Evolutionary conservation across 2,113 vertebrate genomes (phyloP).

Genomic region (Hipposideros armiger): DNA sequence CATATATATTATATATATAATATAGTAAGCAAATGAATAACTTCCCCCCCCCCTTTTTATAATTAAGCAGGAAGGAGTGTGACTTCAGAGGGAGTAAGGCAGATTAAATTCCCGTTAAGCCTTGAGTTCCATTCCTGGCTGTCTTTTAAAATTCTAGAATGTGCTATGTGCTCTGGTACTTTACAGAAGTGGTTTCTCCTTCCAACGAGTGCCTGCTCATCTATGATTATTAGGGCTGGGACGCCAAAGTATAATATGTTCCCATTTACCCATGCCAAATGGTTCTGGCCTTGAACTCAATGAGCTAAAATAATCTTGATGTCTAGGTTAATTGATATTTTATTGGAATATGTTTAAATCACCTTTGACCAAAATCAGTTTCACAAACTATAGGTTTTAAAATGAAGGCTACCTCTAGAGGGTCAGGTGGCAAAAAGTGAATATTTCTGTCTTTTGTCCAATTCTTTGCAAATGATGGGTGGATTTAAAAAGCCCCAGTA

Average conservation of each 20-base stretch:
- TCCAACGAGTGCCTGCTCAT: neutral
- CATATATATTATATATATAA: neutral
- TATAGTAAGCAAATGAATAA: neutral
- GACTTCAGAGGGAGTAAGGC: neutral
- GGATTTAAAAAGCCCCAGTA: neutral
- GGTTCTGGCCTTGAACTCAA: neutral
- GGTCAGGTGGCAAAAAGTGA: neutral
- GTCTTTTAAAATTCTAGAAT: conserved; percentile 22
- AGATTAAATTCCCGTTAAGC: conserved; percentile 54
- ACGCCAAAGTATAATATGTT: neutral
- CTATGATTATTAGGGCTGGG: neutral
- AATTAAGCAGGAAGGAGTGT: conserved; percentile 1
- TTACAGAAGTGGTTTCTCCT: neutral
- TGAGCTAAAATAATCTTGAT: neutral
- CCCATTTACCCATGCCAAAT: conserved; percentile 33
- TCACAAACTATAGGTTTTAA: neutral
- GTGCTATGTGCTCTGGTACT: neutral
- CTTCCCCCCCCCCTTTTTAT: neutral
- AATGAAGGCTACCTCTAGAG: neutral
- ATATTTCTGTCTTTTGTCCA: neutral
- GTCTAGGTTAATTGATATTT: conserved; percentile 9
- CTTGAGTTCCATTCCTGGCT: neutral
- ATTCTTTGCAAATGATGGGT: neutral
- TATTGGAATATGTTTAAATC: neutral
- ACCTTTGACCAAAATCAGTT: neutral